These are phyloP conservation scores for Botia almorhae DNA, from an alignment of 2,797 vertebrate genomes.

Conservation along the genomic window DNA sequence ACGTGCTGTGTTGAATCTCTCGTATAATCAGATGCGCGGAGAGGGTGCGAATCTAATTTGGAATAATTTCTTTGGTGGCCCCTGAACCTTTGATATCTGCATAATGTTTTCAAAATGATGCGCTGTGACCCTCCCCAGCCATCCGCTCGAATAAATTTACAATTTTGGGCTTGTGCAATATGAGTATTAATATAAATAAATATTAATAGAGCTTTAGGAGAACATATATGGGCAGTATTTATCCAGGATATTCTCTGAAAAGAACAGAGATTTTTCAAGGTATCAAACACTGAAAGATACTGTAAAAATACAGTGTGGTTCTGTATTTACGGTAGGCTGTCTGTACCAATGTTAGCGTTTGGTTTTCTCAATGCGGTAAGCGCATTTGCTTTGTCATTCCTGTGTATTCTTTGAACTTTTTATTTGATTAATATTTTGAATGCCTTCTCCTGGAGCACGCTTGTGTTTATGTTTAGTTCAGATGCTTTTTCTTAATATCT, in stretches of 20 bases:
- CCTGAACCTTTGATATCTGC: conserved; percentile 63
- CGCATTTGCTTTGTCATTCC: conserved; percentile 46
- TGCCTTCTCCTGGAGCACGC: conserved; percentile 54
- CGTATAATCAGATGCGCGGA: conserved; percentile 33
- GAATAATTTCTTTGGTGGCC: conserved; percentile 70
- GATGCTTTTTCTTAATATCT: conserved; percentile 61
- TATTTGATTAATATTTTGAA: conserved; percentile 64
- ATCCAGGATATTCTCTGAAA: conserved; percentile 67
- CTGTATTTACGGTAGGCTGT: conserved; percentile 56
- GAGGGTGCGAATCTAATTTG: conserved; percentile 67
- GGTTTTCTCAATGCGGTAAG: conserved; percentile 54
- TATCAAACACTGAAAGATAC: conserved; percentile 72
- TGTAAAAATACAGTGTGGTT: conserved; percentile 45
- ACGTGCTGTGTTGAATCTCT: background rate
- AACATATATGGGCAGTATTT: conserved; percentile 50
- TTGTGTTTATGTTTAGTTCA: conserved; percentile 48
- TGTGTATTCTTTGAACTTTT: conserved; percentile 58
- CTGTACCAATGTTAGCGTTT: conserved; percentile 50
- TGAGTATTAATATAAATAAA: conserved; percentile 72
- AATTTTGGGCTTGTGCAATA: conserved; percentile 81
- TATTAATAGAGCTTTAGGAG: conserved; percentile 63
- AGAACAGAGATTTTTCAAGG: conserved; percentile 56
- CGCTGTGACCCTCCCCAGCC: conserved; percentile 57
- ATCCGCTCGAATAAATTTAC: conserved; percentile 71
- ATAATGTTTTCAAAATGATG: conserved; percentile 63